phyloP scores from a whole-genome alignment of 2,113 vertebrate species.

The Anguilla rostrata region DNA sequence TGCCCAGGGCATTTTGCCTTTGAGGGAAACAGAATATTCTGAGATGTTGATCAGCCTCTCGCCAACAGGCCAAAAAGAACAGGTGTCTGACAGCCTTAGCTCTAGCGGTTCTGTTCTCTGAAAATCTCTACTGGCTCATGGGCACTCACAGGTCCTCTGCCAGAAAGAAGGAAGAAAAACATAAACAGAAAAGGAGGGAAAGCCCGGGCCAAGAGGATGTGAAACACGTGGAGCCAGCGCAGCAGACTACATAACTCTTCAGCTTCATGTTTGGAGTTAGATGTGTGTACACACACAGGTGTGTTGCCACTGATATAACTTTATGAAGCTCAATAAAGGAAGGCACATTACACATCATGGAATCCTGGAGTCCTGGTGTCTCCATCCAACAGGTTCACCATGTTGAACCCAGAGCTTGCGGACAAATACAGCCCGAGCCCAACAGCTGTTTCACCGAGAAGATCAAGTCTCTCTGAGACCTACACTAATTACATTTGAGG shows the following conservation, averaged over 20 bases:
- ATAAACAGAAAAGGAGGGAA: background rate
- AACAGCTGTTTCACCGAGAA: conserved; percentile 16
- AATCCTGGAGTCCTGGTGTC: background rate
- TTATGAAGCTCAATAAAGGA: background rate
- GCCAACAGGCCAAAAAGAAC: conserved; percentile 32
- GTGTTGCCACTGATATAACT: background rate
- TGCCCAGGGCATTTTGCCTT: background rate
- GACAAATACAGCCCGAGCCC: background rate
- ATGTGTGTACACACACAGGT: background rate
- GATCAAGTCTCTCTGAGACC: background rate
- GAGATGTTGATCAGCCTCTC: background rate
- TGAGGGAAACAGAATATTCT: background rate
- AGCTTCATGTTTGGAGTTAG: background rate
- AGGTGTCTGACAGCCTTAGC: conserved; percentile 42
- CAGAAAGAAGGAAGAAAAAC: conserved; percentile 16
- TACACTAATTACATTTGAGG: conserved; percentile 1
- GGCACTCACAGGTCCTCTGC: conserved; percentile 25
- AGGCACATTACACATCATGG: background rate
- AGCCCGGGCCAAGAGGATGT: conserved; percentile 22
- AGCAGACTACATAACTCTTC: background rate
- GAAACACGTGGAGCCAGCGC: conserved; percentile 23
- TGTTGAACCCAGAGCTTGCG: background rate
- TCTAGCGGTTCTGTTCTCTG: background rate
- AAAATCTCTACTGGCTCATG: background rate
- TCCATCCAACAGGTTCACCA: background rate